Conservation (phyloP, 2,888 invertebrate species). For the Meghimatium bilineatum region DNA sequence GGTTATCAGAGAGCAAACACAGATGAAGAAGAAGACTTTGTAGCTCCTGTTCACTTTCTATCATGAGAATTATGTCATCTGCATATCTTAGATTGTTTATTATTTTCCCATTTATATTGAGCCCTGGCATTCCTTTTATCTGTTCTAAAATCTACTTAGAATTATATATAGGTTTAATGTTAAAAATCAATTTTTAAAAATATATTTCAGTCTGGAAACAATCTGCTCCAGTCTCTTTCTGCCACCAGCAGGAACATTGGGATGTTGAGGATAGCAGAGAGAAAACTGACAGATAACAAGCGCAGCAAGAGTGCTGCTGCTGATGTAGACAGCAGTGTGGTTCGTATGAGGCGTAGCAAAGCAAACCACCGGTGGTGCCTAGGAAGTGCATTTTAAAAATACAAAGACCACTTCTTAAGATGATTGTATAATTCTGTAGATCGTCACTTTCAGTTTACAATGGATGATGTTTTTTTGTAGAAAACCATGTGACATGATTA, state of each 20-base stretch:
- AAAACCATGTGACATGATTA: too few species aligned
- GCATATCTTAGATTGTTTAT: too few species aligned
- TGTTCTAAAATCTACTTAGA: too few species aligned
- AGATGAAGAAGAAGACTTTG: too few species aligned
- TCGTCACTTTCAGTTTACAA: too few species aligned
- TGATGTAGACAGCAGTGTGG: conserved; percentile 70
- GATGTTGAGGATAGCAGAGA: conserved; percentile 69
- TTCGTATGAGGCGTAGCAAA: conserved; percentile 73
- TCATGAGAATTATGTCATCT: too few species aligned
- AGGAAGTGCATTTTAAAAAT: conserved; percentile 67
- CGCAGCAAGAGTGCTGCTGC: conserved; percentile 72
- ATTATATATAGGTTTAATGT: neutral
- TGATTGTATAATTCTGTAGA: too few species aligned
- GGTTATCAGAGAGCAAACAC: too few species aligned
- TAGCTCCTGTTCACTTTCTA: too few species aligned
- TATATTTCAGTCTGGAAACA: conserved; percentile 70
- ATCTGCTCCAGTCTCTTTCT: conserved; percentile 72
- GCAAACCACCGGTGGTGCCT: conserved; percentile 75
- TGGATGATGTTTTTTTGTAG: too few species aligned
- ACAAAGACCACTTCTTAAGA: neutral
- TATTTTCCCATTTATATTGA: too few species aligned
- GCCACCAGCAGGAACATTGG: conserved; percentile 75
- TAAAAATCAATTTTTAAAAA: neutral
- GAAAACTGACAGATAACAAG: conserved; percentile 71
- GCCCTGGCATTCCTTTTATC: too few species aligned